Base-by-base conservation (phyloP, 92 coral and sea anemone species). In the Nematostella vectensis region DNA sequence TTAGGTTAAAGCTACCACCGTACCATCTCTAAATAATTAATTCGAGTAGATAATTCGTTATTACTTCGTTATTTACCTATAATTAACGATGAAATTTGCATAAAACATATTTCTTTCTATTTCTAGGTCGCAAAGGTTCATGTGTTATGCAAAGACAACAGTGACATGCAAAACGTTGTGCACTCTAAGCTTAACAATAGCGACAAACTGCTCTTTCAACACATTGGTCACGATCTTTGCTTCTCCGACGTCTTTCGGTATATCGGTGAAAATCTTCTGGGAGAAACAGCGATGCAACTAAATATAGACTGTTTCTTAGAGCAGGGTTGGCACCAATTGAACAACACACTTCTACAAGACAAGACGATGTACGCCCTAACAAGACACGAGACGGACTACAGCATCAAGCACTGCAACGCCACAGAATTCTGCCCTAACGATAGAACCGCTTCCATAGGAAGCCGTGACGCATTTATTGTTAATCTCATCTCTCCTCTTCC, bases 391-490 rank as follows among this genome's bases (percentile, higher is more conserved):
- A 56, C 80, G 28, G 20, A 36, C 1, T 58, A 71, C 11, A 71
- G 55, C n/a, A 48, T 69, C 9, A 58, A 43, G 18, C 27, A 50
- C 55, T 87, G 96, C 48, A 70, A 57, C 2, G 68, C 63, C n/a
- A 59, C 42, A 3, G 89, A 87, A 60, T 64, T 87, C 8, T 87
- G 96, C 67, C 80, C 82, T 2, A 62, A 77, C 15, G 60, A 10
- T 24, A n/a, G n/a, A n/a, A 62, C 83, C 27, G 74, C 57, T 30
- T 87, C 82, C 50, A 82, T 82, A 26, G 96, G 96, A 1, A 82
- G 89, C 36, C 96, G 82, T 21, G 96, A 87, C 67, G 96, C 91
- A 10, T 87, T 83, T 54, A 72, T 87, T 13, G 54, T 87, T 31
- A 58, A 77, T 29, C 73, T 82, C 23, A 55, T 63, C 13, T 67